Evolutionary conservation across 2,113 vertebrate genomes (phyloP).

Genomic region (Phylloscopus whistleri): DNA sequence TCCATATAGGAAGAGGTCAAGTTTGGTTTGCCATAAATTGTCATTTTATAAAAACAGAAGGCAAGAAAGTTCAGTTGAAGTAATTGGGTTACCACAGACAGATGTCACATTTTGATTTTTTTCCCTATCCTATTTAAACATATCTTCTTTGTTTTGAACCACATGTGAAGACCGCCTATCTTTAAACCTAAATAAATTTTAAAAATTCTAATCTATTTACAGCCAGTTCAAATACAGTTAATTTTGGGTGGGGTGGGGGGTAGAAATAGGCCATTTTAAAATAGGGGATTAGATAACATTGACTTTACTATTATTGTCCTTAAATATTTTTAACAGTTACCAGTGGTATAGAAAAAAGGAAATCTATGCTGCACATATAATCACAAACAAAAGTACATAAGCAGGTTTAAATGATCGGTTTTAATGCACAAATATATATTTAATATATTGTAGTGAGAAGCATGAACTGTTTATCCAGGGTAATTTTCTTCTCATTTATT

Average conservation of each 20-base stretch:
- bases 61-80: not conserved
- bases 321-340: not conserved
- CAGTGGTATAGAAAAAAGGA: not conserved
- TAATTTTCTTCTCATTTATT: not conserved
- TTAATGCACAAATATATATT: not conserved
- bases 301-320: not conserved
- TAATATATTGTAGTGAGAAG: not conserved
- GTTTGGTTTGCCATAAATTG: not conserved
- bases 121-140: not conserved
- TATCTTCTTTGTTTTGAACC: not conserved
- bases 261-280: not conserved
- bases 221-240: not conserved
- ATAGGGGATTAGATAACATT: not conserved
- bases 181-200: not conserved
- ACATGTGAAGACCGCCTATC: not conserved
- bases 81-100: not conserved
- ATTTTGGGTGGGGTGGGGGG: not conserved
- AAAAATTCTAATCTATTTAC: not conserved
- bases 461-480: not conserved
- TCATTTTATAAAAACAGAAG: not conserved
- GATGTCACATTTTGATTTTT: not conserved
- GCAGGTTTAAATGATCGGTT: not conserved
- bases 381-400: not conserved
- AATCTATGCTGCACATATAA: not conserved
- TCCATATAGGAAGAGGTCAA: not conserved